Conservation (phyloP, 2,113 vertebrate genomes). For the Poeciliopsis prolifica region DNA sequence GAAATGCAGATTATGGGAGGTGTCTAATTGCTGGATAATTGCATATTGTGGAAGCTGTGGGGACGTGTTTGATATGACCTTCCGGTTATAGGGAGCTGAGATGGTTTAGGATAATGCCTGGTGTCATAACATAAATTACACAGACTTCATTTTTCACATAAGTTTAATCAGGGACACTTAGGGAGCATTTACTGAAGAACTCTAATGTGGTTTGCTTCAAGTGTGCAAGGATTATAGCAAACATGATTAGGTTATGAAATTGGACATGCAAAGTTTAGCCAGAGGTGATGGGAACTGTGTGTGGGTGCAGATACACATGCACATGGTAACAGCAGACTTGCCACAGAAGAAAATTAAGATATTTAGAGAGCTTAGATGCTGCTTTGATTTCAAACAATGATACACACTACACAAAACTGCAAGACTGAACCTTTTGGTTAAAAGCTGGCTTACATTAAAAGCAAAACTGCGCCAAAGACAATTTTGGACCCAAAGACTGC, state of each 20-base stretch:
- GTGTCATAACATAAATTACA: constrained; percentile 61
- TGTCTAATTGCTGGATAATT: constrained; percentile 67
- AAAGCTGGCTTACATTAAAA: constrained; percentile 7
- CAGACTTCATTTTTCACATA: constrained; percentile 39
- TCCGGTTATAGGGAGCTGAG: constrained; percentile 42
- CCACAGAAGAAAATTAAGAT: constrained; percentile 7
- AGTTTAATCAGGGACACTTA: constrained; percentile 50
- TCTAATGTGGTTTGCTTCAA: constrained; percentile 45
- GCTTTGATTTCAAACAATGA: constrained; percentile 15
- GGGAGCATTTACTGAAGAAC: constrained; percentile 35
- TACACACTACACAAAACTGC: neutral
- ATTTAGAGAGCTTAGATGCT: constrained; percentile 16
- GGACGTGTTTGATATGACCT: constrained; percentile 56
- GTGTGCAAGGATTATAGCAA: constrained; percentile 31
- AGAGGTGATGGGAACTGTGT: constrained; percentile 12
- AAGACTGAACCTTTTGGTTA: neutral
- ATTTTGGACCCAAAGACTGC: neutral
- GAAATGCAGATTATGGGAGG: constrained; percentile 48
- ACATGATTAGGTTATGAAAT: constrained; percentile 59
- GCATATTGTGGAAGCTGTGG: constrained; percentile 39
- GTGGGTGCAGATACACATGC: neutral
- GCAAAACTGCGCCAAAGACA: neutral
- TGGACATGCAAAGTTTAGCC: constrained; percentile 45
- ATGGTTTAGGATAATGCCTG: constrained; percentile 49
- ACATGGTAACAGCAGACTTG: constrained; percentile 3